Evolutionary conservation across 2,888 invertebrate genomes (phyloP).

Genomic region (Drosophila subsilvestris): DNA sequence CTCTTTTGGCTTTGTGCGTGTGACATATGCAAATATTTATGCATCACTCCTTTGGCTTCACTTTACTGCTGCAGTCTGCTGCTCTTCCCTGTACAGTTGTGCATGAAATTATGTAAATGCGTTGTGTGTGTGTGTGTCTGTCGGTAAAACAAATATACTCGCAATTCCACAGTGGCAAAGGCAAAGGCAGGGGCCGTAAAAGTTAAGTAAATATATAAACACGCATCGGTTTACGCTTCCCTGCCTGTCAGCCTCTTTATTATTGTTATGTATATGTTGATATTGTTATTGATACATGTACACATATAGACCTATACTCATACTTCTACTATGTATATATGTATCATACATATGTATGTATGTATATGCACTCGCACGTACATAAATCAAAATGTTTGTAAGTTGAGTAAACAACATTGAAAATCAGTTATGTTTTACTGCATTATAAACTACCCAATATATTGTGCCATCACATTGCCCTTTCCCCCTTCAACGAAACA

Average conservation of each 20-base stretch:
- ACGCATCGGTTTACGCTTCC: constrained; percentile 66
- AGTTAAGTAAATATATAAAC: constrained; percentile 79
- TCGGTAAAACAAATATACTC: constrained; percentile 67
- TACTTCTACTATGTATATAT: constrained; percentile 1
- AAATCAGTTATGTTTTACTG: constrained; percentile 66
- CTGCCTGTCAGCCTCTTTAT: constrained; percentile 61
- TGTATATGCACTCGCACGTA: constrained; percentile 36
- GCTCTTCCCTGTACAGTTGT: constrained; percentile 17
- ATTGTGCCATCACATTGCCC: background rate
- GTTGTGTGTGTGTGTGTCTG: constrained; percentile 22
- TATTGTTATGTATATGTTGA: constrained; percentile 62
- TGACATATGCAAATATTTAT: constrained; percentile 77
- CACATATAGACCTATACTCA: constrained; percentile 6
- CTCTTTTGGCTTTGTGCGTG: constrained; percentile 56
- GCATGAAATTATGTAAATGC: constrained; percentile 53
- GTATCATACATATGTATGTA: constrained; percentile 19
- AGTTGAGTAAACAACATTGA: constrained; percentile 69
- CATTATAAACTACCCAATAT: constrained; percentile 46
- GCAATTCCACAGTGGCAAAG: constrained; percentile 11
- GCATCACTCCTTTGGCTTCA: constrained; percentile 33
- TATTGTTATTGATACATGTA: constrained; percentile 70
- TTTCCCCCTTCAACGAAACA: background rate
- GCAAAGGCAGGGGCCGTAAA: constrained; percentile 47
- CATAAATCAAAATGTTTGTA: constrained; percentile 57
- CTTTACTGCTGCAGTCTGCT: background rate